Evolutionary conservation across 2,888 invertebrate species (phyloP), one percentile per base, ranked within the genome.

Genomic region (Cerastis rubricosa): DNA sequence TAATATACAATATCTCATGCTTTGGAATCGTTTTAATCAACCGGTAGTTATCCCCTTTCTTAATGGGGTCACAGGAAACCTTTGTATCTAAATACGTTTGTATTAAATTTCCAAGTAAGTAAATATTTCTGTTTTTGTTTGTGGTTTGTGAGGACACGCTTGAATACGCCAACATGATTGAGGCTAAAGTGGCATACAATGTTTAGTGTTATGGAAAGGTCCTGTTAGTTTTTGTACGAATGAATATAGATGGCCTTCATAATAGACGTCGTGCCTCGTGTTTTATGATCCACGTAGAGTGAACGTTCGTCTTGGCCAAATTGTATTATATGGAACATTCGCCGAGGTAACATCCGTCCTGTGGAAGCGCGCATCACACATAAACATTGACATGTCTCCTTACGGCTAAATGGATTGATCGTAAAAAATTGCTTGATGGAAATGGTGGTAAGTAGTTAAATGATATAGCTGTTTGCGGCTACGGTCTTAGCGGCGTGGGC

Each of bases 261-360:
- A 90, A 86, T 89, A 89, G 84, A 87, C 78, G 71, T 78, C 71
- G 78, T 88, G 83, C 83, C 87, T 85, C 78, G 76, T 85, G 83
- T 91, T 94, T 94, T 93, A 94, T 90, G 89, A 88, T 87, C 76
- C 85, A 84, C 83, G 88, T 88, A 86, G 91, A 91, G 89, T 87
- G 86, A 89, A 81, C 90, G 90, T 93, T 91, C 91, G 88, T 94
- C 91, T 91, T 88, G 89, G 86, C 91, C 85, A 93, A 93, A 93
- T 93, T 92, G 89, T 91, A 90, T 90, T 93, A 93, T 90, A 91
- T 81, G 87, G 83, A 83, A 89, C 90, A 90, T 89, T 90, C 90
- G 86, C 81, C 84, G 79, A 80, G 85, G 76, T 78, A 81, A 70
- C 74, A 77, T 82, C 64, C 81, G 65, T 77, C 77, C 70, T 74